phyloP scores from a whole-genome alignment of 2,888 invertebrate species.

The Tetragonula carbonaria region DNA sequence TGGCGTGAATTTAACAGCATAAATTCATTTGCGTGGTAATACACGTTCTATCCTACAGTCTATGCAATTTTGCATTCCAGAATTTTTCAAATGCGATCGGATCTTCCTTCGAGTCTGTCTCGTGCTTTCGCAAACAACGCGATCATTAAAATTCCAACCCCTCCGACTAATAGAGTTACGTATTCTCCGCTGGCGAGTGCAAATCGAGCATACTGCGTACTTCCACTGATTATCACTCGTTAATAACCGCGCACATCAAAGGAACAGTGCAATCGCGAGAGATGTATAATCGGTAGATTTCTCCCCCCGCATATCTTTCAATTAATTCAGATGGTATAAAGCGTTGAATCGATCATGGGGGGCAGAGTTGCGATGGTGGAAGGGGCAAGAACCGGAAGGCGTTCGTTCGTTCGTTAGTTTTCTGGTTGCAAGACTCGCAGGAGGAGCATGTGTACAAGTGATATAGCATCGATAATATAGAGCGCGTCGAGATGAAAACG shows the following conservation, averaged over 20 bases:
- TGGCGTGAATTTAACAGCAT: too few species aligned
- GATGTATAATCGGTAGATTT: not conserved
- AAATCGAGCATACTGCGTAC: too few species aligned
- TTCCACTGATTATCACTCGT: not conserved
- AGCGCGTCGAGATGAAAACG: constrained; percentile 34
- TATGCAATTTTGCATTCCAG: too few species aligned
- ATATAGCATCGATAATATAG: constrained; percentile 49
- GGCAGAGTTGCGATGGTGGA: not conserved
- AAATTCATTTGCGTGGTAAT: too few species aligned
- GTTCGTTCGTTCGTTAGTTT: constrained; percentile 5
- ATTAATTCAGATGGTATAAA: constrained; percentile 32
- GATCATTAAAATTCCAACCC: not conserved
- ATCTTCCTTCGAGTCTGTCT: not conserved
- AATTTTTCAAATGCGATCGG: too few species aligned
- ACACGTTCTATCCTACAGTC: too few species aligned
- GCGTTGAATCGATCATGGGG: constrained; percentile 14
- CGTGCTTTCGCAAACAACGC: not conserved
- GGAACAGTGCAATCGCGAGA: not conserved
- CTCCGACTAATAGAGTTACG: not conserved
- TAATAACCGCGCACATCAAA: not conserved
- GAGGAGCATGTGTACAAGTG: constrained; percentile 25
- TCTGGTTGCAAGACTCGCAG: constrained; percentile 6
- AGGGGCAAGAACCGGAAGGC: constrained; percentile 22
- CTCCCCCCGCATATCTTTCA: not conserved
- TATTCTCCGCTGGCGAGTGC: not conserved